Evolutionary conservation across 2,888 invertebrate genomes (phyloP), one percentile per base, ranked within the genome.

Genomic region (Stenodera caucasica): DNA sequence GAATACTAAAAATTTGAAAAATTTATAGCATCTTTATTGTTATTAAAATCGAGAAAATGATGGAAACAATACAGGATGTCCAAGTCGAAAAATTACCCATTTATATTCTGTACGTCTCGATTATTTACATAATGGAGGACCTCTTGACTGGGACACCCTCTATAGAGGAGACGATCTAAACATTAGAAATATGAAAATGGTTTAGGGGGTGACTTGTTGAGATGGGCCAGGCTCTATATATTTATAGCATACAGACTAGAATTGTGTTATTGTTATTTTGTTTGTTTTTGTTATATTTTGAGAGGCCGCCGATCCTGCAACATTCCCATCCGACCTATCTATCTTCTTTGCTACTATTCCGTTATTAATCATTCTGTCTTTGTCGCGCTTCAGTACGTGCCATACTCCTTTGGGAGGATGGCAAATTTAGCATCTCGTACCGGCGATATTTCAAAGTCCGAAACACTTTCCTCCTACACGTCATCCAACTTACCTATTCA

Each of bases 391-490:
- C 63, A 68, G 65, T 68, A 65, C 70, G 70, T 66, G 67, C 62
- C 63, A 69, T 65, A 66, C 66, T 66, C 71, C 74, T 72, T 69
- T 67, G 66, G 74, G 77, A 76, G 75, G 73, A 73, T 71, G 75
- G 72, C 71, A 75, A 78, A 78, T 78, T 77, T 77, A 77, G 69
- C 76, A 75, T 76, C 75, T 70, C 71, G 70, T 70, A 70, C 70
- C 70, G 70, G 73, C 73, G 72, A 78, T 78, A 78, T 77, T 77
- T 78, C 77, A 78, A 74, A 76, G 77, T 76, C 75, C 73, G 69
- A 74, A 75, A 75, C 75, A 76, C 75, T 77, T 74, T n/a, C n/a
- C n/a, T 75, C 71, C 63, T 69, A 53, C 55, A 58, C 58, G 58
- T 58, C 55, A 54, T 37, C 40, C 35, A 52, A 50, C 55, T 58